Evolutionary conservation across 2,888 invertebrate genomes (phyloP).

Genomic region (Keiferia lycopersicella): DNA sequence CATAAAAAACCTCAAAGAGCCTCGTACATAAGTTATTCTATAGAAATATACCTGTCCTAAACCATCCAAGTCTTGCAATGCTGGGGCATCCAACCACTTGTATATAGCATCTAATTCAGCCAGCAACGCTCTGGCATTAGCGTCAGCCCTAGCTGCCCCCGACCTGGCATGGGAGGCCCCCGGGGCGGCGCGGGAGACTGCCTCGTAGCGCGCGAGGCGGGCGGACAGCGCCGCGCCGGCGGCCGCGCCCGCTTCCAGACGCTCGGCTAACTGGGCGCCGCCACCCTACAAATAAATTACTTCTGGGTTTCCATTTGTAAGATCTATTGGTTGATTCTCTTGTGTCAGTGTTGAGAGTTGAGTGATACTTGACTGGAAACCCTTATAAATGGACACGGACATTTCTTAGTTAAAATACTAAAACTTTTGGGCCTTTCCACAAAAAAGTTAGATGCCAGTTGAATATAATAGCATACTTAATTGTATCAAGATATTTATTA

Average conservation of each 20-base stretch:
- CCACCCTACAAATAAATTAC: conserved; percentile 75
- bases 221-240: conserved; percentile 57
- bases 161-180: conserved; percentile 53
- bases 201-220: conserved; percentile 71
- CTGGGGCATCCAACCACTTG: conserved; percentile 64
- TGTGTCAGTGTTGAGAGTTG: no score
- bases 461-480: no score
- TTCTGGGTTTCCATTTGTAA: not conserved
- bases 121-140: conserved; percentile 90
- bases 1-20: no score
- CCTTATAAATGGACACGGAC: no score
- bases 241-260: conserved; percentile 82
- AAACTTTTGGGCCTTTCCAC: no score
- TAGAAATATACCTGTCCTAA: conserved; percentile 50
- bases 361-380: no score
- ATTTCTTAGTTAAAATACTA: no score
- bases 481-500: no score
- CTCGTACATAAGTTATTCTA: no score
- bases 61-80: conserved; percentile 58
- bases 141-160: conserved; percentile 84
- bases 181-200: conserved; percentile 83
- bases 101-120: conserved; percentile 86
- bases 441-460: no score
- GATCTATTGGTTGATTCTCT: no score
- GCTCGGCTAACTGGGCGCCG: conserved; percentile 83